These are phyloP conservation scores for Amazona vittata DNA, from an alignment of 2,113 vertebrate genomes.

Conservation along the genomic window DNA sequence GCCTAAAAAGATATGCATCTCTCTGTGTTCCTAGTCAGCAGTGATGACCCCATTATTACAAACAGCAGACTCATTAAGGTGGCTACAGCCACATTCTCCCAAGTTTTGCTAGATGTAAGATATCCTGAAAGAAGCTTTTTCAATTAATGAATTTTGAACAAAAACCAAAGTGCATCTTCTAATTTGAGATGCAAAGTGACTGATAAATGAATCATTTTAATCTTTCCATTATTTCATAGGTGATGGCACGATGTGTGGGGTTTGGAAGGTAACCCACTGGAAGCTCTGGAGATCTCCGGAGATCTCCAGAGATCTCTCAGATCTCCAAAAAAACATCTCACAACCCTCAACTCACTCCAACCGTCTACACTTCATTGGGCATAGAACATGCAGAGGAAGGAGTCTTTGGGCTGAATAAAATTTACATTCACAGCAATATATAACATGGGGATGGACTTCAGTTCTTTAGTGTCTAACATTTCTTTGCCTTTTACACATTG, in stretches of 20 bases:
- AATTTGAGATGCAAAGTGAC: background rate
- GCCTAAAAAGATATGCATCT: background rate
- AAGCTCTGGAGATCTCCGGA: background rate
- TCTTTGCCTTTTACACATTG: background rate
- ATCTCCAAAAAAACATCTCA: background rate
- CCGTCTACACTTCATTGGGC: background rate
- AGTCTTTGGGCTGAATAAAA: background rate
- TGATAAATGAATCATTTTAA: background rate
- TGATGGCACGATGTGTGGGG: accelerated
- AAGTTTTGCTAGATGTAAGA: background rate
- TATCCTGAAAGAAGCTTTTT: background rate
- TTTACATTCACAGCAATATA: background rate
- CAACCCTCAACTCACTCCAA: background rate
- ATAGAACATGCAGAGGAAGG: background rate
- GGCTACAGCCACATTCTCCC: background rate
- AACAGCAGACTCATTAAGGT: background rate
- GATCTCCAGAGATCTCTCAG: background rate
- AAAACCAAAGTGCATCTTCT: background rate
- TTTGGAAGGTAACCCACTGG: background rate
- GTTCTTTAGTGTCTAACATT: background rate
- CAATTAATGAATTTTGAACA: background rate
- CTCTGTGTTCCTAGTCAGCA: background rate
- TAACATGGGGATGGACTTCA: background rate
- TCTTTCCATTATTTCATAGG: background rate
- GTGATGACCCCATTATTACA: background rate